Percentiles rank a stretch among this genome's conserved stretches.
phyloP scores from a whole-genome alignment of 2,797 vertebrate species.

The Halcyon smyrnensis region DNA sequence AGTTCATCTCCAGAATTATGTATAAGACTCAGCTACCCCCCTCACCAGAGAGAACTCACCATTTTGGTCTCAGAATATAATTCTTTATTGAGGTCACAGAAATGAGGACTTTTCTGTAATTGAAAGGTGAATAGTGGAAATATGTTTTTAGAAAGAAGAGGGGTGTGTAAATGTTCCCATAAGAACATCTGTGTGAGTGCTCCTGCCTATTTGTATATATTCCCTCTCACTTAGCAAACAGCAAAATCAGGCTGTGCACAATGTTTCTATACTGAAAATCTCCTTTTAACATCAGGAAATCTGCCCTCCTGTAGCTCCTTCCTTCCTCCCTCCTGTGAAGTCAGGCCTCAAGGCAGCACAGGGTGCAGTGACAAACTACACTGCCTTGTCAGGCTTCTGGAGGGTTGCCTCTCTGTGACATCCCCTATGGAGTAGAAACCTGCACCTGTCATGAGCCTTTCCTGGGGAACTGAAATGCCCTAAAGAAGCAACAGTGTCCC shows the following conservation, averaged over 20 bases:
- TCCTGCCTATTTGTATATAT: not conserved
- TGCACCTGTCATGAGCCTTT: not conserved
- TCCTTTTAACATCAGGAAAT: not conserved
- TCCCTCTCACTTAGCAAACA: conserved; percentile 17
- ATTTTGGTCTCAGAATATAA: not conserved
- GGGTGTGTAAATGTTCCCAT: not conserved
- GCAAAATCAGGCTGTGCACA: not conserved
- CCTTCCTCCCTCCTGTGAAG: not conserved
- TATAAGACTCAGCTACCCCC: not conserved
- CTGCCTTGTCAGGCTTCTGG: not conserved
- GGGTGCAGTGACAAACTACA: rapidly evolving
- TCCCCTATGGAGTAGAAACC: not conserved
- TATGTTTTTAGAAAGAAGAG: not conserved
- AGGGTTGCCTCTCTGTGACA: not conserved
- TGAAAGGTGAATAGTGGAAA: not conserved
- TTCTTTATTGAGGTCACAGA: not conserved
- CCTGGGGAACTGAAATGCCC: not conserved
- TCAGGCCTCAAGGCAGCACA: not conserved
- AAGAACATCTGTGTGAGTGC: not conserved
- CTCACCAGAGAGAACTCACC: not conserved
- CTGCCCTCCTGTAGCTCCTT: not conserved
- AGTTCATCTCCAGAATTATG: not conserved
- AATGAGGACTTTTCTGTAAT: not conserved
- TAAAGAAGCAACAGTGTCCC: not conserved
- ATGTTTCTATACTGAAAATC: conserved; percentile 37